These are phyloP conservation scores for Haliclystus octoradiatus DNA, from an alignment of 30 jellyfish, hydroid and myxozoan genomes.

Conservation along the genomic window DNA sequence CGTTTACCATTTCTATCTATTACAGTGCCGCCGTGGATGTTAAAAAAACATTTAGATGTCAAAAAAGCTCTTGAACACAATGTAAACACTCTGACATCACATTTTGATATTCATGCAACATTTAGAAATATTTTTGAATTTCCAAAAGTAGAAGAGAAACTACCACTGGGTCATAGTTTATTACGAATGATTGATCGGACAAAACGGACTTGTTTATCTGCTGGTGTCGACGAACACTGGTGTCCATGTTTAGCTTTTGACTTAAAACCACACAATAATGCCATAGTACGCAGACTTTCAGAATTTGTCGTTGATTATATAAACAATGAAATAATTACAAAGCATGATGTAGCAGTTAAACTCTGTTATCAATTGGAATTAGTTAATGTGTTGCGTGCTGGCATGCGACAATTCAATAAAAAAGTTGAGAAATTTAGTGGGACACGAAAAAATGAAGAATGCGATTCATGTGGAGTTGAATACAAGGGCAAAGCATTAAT, in stretches of 20 bases:
- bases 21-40: constrained; percentile 39
- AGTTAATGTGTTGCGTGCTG: constrained; percentile 19
- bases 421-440: constrained; percentile 15
- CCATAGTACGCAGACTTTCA: constrained; percentile 15
- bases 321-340: constrained; percentile 14
- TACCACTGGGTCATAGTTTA: constrained; percentile 46
- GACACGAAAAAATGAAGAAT: not conserved
- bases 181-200: constrained; percentile 33
- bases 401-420: constrained; percentile 11
- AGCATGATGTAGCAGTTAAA: constrained; percentile 5
- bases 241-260: constrained; percentile 57
- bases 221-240: constrained; percentile 68
- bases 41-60: constrained; percentile 17
- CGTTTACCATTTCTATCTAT: constrained; percentile 66
- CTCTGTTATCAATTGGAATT: constrained; percentile 14
- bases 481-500: not conserved
- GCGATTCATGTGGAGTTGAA: not conserved
- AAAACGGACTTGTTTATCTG: constrained; percentile 45
- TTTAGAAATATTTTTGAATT: constrained; percentile 22
- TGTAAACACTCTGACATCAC: constrained; percentile 39
- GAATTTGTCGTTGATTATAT: constrained; percentile 26
- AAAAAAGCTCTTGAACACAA: constrained; percentile 28
- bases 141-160: constrained; percentile 17
- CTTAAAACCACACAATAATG: not conserved
- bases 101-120: constrained; percentile 68